A percentile compares a stretch with the other conserved stretches of the same genome.
Conservation (phyloP, 2,113 vertebrate genomes). For the Amazona vittata region DNA sequence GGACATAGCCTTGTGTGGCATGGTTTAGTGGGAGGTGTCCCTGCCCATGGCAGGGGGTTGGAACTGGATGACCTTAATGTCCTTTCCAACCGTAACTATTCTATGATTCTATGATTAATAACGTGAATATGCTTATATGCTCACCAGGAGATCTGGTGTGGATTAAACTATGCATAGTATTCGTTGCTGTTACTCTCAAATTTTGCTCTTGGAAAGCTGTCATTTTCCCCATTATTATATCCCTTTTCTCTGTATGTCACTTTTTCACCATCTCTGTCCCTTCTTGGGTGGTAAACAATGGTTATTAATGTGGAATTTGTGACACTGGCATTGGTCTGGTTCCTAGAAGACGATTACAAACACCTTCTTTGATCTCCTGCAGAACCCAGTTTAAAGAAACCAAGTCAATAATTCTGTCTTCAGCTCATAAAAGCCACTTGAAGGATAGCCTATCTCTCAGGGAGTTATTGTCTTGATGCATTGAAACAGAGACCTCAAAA, state of each 20-base stretch:
- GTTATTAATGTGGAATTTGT: neutral
- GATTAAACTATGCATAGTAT: neutral
- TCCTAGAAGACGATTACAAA: neutral
- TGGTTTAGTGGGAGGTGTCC: no score
- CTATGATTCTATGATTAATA: neutral
- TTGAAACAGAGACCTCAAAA: slow-evolving; percentile 6
- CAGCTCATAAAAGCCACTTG: slow-evolving; percentile 44
- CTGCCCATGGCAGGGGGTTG: no score
- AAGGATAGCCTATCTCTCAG: slow-evolving; percentile 43
- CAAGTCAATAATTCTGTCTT: slow-evolving; percentile 41
- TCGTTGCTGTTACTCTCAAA: slow-evolving; percentile 4
- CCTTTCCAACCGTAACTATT: no score
- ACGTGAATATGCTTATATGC: neutral
- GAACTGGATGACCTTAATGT: no score
- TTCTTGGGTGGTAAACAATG: slow-evolving; percentile 18
- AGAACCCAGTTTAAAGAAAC: neutral
- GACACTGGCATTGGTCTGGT: neutral
- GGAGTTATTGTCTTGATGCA: slow-evolving; percentile 18
- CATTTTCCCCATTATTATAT: neutral
- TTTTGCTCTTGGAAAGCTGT: neutral
- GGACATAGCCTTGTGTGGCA: no score
- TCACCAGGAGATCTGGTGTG: neutral
- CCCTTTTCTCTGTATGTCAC: neutral
- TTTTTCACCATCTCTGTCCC: neutral
- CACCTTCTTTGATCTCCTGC: slow-evolving; percentile 41